These are phyloP conservation scores for Leptinotarsa haldemani DNA, from an alignment of 2,888 invertebrate genomes.

Conservation along the genomic window DNA sequence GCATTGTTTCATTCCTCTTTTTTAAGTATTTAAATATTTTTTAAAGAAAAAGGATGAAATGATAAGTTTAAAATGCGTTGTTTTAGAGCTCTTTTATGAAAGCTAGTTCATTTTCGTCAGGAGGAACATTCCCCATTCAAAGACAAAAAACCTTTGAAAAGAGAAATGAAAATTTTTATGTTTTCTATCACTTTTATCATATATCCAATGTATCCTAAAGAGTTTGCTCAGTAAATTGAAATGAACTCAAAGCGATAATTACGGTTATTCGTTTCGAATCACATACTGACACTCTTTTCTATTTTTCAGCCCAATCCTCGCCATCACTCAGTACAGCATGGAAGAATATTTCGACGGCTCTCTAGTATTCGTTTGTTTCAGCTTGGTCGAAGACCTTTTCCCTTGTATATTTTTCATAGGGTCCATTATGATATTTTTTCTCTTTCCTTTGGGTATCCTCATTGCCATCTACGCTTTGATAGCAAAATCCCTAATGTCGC, in stretches of 20 bases:
- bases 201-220: background rate
- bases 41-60: too few relatives aligned
- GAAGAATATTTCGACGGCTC: slow-evolving; percentile 80
- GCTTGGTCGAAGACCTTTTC: slow-evolving; percentile 83
- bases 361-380: slow-evolving; percentile 81
- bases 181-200: too few relatives aligned
- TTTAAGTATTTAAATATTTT: too few relatives aligned
- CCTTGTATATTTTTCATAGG: slow-evolving; percentile 83
- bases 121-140: too few relatives aligned
- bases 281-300: slow-evolving; percentile 49
- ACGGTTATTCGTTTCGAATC: background rate
- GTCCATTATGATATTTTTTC: slow-evolving; percentile 86
- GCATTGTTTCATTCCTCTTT: too few relatives aligned
- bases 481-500: slow-evolving; percentile 84
- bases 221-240: background rate
- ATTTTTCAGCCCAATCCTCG: slow-evolving; percentile 83
- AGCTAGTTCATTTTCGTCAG: too few relatives aligned
- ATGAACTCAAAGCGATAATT: background rate
- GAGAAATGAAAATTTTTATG: too few relatives aligned
- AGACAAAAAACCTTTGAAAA: too few relatives aligned
- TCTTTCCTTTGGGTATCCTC: slow-evolving; percentile 83
- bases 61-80: too few relatives aligned
- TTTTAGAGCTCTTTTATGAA: too few relatives aligned
- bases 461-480: slow-evolving; percentile 87
- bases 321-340: slow-evolving; percentile 81